Percentiles rank a stretch among this genome's conserved stretches.
These are phyloP conservation scores for Naja naja DNA, from an alignment of 2,113 vertebrate species.

Conservation along the genomic window DNA sequence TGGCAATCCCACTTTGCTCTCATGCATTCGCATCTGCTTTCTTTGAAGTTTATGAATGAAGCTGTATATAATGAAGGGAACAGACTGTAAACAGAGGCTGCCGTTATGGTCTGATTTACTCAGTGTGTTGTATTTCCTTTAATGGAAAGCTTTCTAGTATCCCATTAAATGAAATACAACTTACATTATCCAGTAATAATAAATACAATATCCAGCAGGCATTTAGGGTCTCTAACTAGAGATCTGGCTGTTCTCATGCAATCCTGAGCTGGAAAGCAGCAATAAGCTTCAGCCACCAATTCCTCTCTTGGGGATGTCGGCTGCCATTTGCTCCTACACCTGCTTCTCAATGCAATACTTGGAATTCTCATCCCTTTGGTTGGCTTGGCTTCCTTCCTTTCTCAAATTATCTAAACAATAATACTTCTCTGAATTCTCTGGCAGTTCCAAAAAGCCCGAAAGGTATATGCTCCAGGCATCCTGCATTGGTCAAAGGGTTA, in stretches of 20 bases:
- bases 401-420: neutral
- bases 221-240: neutral
- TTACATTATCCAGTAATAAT: neutral
- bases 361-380: neutral
- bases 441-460: neutral
- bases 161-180: neutral
- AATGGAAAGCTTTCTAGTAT: neutral
- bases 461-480: neutral
- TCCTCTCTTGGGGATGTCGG: neutral
- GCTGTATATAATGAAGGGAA: neutral
- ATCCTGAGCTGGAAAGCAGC: neutral
- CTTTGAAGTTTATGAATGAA: neutral
- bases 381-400: neutral
- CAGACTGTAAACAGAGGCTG: neutral
- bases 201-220: neutral
- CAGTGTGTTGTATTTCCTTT: neutral
- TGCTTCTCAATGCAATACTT: neutral
- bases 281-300: neutral
- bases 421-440: neutral
- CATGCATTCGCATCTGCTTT: neutral
- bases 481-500: neutral
- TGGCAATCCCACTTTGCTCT: neutral
- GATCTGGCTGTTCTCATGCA: neutral
- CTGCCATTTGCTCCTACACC: neutral
- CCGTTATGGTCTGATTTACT: neutral